phyloP scores from a whole-genome alignment of 2,888 invertebrate species.

The Hydrotaea cyrtoneurina region DNA sequence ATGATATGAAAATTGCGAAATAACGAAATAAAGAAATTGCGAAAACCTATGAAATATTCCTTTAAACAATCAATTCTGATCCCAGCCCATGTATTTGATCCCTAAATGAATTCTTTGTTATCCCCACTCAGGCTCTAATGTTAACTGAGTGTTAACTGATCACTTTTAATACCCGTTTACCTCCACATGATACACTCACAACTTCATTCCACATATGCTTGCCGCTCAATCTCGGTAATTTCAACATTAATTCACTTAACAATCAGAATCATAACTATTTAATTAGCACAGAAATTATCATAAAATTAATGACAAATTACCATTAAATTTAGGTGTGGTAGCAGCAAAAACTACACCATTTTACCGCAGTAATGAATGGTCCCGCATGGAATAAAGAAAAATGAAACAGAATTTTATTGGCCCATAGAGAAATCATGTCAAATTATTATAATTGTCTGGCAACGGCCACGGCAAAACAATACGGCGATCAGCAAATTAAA shows the following conservation, averaged over 20 bases:
- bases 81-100: too few relatives aligned
- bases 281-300: constrained; percentile 23
- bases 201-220: neutral
- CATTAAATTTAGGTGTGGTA: constrained; percentile 28
- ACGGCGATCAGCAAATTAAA: neutral
- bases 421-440: constrained; percentile 30
- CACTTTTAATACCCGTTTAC: too few relatives aligned
- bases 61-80: too few relatives aligned
- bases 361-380: neutral
- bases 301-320: constrained; percentile 36
- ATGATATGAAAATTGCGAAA: too few relatives aligned
- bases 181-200: too few relatives aligned
- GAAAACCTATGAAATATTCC: too few relatives aligned
- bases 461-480: neutral
- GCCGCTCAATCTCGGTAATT: neutral
- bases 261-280: constrained; percentile 8
- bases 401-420: neutral
- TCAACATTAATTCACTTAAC: neutral
- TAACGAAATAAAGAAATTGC: too few relatives aligned
- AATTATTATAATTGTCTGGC: constrained; percentile 21
- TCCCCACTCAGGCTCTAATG: too few relatives aligned
- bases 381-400: neutral
- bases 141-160: too few relatives aligned
- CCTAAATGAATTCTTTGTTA: too few relatives aligned
- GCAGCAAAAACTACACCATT: neutral